Base-by-base conservation (phyloP, 37 sponge, comb jelly and placozoan genomes). In the Halisarca cf. caerulea region DNA sequence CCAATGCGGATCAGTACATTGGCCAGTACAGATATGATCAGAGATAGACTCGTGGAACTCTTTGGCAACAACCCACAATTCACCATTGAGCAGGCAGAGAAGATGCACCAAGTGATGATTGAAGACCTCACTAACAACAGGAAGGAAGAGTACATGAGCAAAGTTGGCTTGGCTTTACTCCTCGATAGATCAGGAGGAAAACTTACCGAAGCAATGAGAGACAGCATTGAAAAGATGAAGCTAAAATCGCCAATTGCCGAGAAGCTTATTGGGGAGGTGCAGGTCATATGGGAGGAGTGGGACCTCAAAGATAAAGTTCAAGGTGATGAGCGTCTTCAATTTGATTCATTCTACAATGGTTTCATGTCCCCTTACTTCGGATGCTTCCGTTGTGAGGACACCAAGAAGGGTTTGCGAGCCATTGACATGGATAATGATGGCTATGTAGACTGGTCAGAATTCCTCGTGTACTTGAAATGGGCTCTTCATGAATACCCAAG, bases 101-200 rank as follows among this genome's bases (percentile, higher is more conserved):
- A 20, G 32, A 87, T 87, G 88, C 82, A 87, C 39, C 39, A 36
- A 25, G 9, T 38, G 28, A 87, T 87, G 80, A 21, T 87, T 6
- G 69, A 69, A 33, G 81, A 87, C 69, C 30, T 87, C 78, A 37
- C 30, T 8, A 38, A 33, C 3, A 80, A 80, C 44, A 37, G 88
- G 35, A 87, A 87, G 45, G 88, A 87, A 70, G 88, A 87, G 61
- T 87, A 87, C 75, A 87, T 61, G 82, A 87, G 73, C 43, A 25
- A 41, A 25, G 81, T 82, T 4, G 88, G 88, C 36, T 58, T 87
- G 15, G 88, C 88, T 41, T 18, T 87, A 38, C 75, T 87, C 4
- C 82, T 87, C 40, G 88, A 87, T 66, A 81, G 81, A 23, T 41
- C 82, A 25, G 88, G 88, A 3, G 84, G 84, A 17, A 42, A 82